Evolutionary conservation across 2,888 invertebrate genomes (phyloP), one percentile per base, ranked within the genome.

Genomic region (Tenthredo notha): DNA sequence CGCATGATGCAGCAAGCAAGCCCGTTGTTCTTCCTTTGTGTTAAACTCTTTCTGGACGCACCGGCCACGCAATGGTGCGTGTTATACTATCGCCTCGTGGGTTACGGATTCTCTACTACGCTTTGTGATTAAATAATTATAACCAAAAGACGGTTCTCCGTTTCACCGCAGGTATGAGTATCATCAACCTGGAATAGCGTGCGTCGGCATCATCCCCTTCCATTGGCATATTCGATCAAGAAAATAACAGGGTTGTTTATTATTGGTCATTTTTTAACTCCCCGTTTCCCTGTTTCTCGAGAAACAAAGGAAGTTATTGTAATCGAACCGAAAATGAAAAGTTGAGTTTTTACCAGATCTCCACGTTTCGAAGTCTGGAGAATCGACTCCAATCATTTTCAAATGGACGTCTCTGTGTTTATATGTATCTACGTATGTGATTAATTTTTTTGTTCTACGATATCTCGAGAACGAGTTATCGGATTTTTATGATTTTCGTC

Each of bases 61-160:
- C 80, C 77, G 40, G 21, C 25, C 58, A 80, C 80, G 80, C 80
- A 61, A 80, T 61, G 40, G 21, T 80, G 80, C 61, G 80, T 80
- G 80, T 29, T 40, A 47, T 47, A 37, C 25, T 29, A 47, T 77
- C 77, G 29, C 77, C 25, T 54, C 18, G 29, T 77, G 29, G 54
- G 21, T 77, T 77, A 54, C 77, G n/a, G 29, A 77, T 77, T 77
- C 54, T 43, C 15, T 7, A 67, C 67, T 43, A 54, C 15, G 25
- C 77, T 77, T 77, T 50, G 29, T 77, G 29, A 77, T 50, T 54
- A 77, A 77, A 77, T 77, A 77, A 77, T 77, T 25, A 77, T 18
- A 54, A 54, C 33, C n/a, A 54, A 54, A 47, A 77, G 0, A 74
- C 33, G 40, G n/a, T 18, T 18, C 50, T 21, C 18, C 33, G 15